These are phyloP conservation scores for Halictus quadricinctus DNA, from an alignment of 2,888 invertebrate species.

Conservation along the genomic window DNA sequence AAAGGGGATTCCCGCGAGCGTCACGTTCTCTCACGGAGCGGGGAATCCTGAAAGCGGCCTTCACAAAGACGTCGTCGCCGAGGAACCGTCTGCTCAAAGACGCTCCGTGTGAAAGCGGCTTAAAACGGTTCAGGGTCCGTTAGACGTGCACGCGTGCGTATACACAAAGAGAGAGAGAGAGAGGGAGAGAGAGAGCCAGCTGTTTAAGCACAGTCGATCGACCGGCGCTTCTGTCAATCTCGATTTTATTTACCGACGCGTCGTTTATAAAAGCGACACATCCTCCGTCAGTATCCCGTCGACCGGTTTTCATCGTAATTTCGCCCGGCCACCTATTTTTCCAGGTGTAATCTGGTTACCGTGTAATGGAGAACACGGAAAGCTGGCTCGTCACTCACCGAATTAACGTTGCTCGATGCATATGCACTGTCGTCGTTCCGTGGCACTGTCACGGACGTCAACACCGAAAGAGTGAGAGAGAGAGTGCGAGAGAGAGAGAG, in stretches of 20 bases:
- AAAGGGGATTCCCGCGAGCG: background rate
- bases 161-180: background rate
- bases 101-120: constrained; percentile 21
- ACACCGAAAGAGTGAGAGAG: too few relatives aligned
- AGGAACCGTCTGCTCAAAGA: background rate
- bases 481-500: too few relatives aligned
- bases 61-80: background rate
- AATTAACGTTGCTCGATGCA: constrained; percentile 5
- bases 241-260: constrained; percentile 43
- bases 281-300: constrained; percentile 34
- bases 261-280: constrained; percentile 41
- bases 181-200: background rate
- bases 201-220: constrained; percentile 27
- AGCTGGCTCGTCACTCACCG: constrained; percentile 11
- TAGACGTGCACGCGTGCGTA: constrained; percentile 9
- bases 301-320: constrained; percentile 29
- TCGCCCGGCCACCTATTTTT: constrained; percentile 1
- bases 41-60: background rate
- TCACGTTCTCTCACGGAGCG: background rate
- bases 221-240: constrained; percentile 39
- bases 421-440: background rate
- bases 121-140: constrained; percentile 24
- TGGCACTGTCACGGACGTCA: background rate
- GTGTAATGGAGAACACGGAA: constrained; percentile 19
- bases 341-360: constrained; percentile 40